Evolutionary conservation across 2,113 vertebrate species (phyloP).

Genomic region (Chionis minor): DNA sequence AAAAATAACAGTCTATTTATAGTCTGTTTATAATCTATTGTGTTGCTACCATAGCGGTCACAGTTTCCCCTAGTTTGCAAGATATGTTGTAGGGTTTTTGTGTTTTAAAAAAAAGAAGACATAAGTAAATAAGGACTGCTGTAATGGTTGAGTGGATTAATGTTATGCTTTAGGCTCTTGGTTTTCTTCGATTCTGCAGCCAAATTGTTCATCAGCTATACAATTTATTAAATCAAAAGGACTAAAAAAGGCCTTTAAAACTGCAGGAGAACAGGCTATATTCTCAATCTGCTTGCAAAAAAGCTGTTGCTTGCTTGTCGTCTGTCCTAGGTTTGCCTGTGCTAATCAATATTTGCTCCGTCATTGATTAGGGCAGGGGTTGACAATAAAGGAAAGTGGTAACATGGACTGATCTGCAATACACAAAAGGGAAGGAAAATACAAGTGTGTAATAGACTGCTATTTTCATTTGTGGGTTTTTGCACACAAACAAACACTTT

Average conservation of each 20-base stretch:
- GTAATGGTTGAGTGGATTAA: constrained; percentile 18
- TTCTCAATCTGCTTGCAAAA: background rate
- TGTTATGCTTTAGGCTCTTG: background rate
- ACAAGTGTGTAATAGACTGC: background rate
- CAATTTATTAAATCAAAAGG: background rate
- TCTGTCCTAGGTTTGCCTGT: background rate
- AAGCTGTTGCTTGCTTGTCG: background rate
- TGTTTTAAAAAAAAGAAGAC: background rate
- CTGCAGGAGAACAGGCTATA: background rate
- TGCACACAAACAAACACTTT: background rate
- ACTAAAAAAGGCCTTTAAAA: background rate
- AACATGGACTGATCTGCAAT: background rate
- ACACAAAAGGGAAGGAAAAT: background rate
- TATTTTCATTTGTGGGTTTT: background rate
- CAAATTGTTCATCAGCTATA: constrained; percentile 6
- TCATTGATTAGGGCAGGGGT: background rate
- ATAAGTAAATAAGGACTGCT: background rate
- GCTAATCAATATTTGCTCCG: background rate
- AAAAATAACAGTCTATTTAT: constrained; percentile 55
- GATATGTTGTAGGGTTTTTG: background rate
- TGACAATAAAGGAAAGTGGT: background rate
- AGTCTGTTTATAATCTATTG: background rate
- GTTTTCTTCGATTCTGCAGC: constrained; percentile 17
- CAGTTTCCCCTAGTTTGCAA: background rate
- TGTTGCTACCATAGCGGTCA: background rate